Evolutionary conservation across 2,113 vertebrate species (phyloP).

Genomic region (Salvelinus alpinus): DNA sequence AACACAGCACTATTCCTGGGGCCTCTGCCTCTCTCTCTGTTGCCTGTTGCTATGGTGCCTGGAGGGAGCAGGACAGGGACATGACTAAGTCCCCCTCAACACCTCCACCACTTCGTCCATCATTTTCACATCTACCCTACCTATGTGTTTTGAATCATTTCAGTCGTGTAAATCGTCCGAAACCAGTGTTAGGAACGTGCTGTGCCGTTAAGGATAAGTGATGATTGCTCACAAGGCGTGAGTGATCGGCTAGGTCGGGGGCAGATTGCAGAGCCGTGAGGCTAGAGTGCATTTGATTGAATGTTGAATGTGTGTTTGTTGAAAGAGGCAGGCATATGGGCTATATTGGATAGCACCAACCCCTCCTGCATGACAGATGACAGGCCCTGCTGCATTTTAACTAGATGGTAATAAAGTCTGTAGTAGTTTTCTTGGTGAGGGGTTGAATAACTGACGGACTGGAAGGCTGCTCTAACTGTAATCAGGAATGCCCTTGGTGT

Average conservation of each 20-base stretch:
- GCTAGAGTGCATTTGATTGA: too few relatives aligned
- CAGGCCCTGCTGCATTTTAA: neutral
- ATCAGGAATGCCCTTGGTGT: slow-evolving; percentile 43
- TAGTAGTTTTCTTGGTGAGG: slow-evolving; percentile 4
- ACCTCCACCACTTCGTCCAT: neutral
- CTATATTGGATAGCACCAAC: too few relatives aligned
- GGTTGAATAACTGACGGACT: slow-evolving; percentile 26
- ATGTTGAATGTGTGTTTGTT: too few relatives aligned
- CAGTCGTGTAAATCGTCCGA: too few relatives aligned
- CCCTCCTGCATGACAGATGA: too few relatives aligned
- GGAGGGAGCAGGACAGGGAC: slow-evolving; percentile 19
- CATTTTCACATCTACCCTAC: neutral
- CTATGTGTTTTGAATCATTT: neutral
- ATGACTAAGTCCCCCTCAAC: slow-evolving; percentile 20
- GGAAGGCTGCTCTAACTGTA: slow-evolving; percentile 24
- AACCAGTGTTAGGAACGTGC: too few relatives aligned
- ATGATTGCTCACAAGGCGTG: too few relatives aligned
- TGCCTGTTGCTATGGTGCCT: slow-evolving; percentile 63
- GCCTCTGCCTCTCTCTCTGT: slow-evolving; percentile 37
- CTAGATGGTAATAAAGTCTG: slow-evolving; percentile 10
- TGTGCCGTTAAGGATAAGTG: too few relatives aligned
- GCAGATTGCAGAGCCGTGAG: too few relatives aligned
- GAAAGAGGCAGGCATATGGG: too few relatives aligned
- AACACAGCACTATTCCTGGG: slow-evolving; percentile 39
- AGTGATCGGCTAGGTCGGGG: too few relatives aligned